These are phyloP conservation scores for Plemyria rubiginata DNA, from an alignment of 2,888 invertebrate genomes.

Conservation along the genomic window DNA sequence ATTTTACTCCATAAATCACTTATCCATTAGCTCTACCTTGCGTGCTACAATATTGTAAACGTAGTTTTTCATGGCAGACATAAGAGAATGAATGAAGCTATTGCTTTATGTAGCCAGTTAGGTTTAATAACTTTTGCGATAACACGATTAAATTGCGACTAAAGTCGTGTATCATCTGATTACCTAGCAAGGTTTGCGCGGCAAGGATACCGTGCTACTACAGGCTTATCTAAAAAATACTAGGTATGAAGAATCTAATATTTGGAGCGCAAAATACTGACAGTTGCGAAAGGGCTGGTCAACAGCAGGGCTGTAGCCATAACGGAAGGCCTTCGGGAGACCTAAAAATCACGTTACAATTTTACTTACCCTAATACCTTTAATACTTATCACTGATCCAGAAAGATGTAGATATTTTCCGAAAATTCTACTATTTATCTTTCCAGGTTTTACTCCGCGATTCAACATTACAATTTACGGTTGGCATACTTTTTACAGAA, in stretches of 20 bases:
- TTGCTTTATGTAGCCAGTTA: not conserved
- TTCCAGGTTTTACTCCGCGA: too few relatives aligned
- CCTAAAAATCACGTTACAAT: too few relatives aligned
- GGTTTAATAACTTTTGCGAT: constrained; percentile 18
- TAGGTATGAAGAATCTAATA: not conserved
- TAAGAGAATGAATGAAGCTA: constrained; percentile 25
- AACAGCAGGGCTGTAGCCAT: too few relatives aligned
- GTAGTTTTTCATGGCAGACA: constrained; percentile 39
- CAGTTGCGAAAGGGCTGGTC: not conserved
- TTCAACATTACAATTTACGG: too few relatives aligned
- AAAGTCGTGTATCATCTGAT: constrained; percentile 11
- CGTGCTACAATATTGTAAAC: constrained; percentile 51
- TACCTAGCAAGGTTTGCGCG: constrained; percentile 3
- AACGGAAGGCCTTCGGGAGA: too few relatives aligned
- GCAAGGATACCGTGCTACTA: constrained; percentile 4
- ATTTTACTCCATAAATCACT: constrained; percentile 30
- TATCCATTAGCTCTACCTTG: constrained; percentile 40
- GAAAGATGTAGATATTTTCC: too few relatives aligned
- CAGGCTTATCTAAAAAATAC: not conserved
- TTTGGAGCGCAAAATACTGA: not conserved
- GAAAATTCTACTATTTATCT: too few relatives aligned
- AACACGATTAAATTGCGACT: not conserved
- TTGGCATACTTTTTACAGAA: constrained; percentile 4
- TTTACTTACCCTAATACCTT: too few relatives aligned
- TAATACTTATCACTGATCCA: too few relatives aligned